Base-by-base conservation (phyloP, 2,113 vertebrate genomes). In the Malaclemys terrapin region DNA sequence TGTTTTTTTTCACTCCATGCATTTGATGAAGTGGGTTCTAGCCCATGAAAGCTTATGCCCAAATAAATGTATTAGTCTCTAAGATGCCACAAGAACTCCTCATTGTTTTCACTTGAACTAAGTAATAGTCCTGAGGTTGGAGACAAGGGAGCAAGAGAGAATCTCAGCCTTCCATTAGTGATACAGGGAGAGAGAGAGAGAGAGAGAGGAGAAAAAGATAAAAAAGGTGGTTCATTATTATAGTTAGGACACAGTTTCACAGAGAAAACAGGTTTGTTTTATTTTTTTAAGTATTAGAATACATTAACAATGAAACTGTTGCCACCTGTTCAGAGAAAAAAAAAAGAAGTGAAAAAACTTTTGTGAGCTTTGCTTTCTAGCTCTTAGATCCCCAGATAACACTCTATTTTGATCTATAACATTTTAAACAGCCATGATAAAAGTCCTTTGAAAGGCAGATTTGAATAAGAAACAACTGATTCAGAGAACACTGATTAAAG, bases 401-500 rank as follows among this genome's bases (percentile, higher is more conserved):
- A 56, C 22, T n/a, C 42, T 54, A 2, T 27, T 94, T 96, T 95
- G 82, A 52, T n/a, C 42, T 85, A 5, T 57, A 82, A 42, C 0
- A 1, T 27, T 94, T 93, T 90, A 45, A 90, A 80, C 72, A 91
- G 8, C 27, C 86, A 27, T 79, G 79, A 57, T 83, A 72, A 94
- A 86, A 62, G 4, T 9, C 9, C 5, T 90, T 59, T 82, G 56
- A 49, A 35, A 53, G 47, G 57, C 22, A 49, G 35, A 38, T 38
- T 87, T 92, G 10, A 92, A 84, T 45, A 88, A 42, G 20, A 93
- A 92, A 57, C 3, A 78, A 35, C 7, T 62, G n/a, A 79, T 80
- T 86, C 82, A 84, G 20, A 88, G 31, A 90, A 83, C 91, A 90
- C 11, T 75, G 57, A 90, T 81, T n/a, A 91, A 92, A 91, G 22